Evolutionary conservation across 2,888 invertebrate species (phyloP).

Genomic region (Scaptodrosophila latifasciaeformis): DNA sequence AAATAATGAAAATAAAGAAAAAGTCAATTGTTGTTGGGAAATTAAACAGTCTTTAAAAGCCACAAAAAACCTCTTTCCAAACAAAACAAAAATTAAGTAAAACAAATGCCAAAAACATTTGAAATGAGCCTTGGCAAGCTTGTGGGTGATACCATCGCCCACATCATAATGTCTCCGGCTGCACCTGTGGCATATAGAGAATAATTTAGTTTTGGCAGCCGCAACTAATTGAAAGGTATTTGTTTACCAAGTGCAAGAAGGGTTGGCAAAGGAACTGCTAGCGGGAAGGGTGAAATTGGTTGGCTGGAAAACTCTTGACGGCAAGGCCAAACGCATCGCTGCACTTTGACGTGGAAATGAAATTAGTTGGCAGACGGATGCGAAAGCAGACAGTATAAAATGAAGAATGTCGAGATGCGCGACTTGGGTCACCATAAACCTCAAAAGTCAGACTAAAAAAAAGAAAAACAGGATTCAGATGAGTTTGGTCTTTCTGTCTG

Average conservation of each 20-base stretch:
- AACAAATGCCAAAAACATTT: conserved; percentile 4
- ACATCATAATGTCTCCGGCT: background rate
- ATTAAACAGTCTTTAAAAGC: too few species aligned
- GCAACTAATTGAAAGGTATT: conserved; percentile 60
- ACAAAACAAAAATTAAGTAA: conserved; percentile 14
- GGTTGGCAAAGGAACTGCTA: too few species aligned
- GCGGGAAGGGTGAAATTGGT: too few species aligned
- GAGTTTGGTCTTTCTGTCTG: background rate
- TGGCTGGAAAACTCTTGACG: too few species aligned
- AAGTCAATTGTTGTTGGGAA: too few species aligned
- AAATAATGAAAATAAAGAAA: too few species aligned
- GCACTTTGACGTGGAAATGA: conserved; percentile 37
- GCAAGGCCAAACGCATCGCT: conserved; percentile 10
- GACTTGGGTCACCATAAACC: too few species aligned
- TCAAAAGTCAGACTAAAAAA: background rate
- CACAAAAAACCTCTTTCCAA: conserved; percentile 27
- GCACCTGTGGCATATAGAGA: conserved; percentile 39
- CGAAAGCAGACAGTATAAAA: conserved; percentile 6
- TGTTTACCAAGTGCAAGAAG: conserved; percentile 56
- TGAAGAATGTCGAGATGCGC: background rate
- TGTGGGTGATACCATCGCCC: background rate
- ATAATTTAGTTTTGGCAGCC: conserved; percentile 56
- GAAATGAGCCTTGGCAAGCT: too few species aligned
- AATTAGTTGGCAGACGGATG: conserved; percentile 34
- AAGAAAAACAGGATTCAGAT: background rate